phyloP scores from a whole-genome alignment of 2,888 invertebrate species.

The Nasonovia ribisnigri region DNA sequence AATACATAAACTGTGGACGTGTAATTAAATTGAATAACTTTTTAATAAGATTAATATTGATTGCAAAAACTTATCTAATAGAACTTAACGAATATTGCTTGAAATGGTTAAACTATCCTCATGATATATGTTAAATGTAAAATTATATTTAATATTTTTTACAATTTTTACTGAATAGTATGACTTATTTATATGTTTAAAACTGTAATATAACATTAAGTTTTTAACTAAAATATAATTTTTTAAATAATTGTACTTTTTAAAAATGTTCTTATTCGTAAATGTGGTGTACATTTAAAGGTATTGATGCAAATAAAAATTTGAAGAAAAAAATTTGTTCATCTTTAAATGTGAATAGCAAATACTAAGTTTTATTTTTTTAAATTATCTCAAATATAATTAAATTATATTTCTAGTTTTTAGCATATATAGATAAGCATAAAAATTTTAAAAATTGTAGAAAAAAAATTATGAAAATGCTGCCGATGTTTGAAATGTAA shows the following conservation, averaged over 20 bases:
- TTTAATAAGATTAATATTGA: background rate
- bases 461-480: conserved; percentile 23
- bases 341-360: background rate
- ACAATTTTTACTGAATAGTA: background rate
- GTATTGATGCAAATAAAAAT: background rate
- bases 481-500: background rate
- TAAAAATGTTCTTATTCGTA: background rate
- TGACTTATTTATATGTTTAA: background rate
- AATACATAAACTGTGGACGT: conserved; percentile 20
- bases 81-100: background rate
- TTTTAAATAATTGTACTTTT: background rate
- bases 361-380: background rate
- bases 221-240: background rate
- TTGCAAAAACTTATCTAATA: background rate
- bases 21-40: conserved; percentile 22
- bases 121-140: background rate
- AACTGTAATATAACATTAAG: background rate
- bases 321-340: background rate
- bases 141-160: background rate
- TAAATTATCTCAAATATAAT: background rate
- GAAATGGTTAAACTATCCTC: background rate
- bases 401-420: background rate
- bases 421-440: background rate
- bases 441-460: conserved; percentile 3
- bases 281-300: no score